A percentile compares a stretch with the other conserved stretches of the same genome.
Evolutionary conservation across 2,113 vertebrate species (phyloP).

Genomic region (Sturnus vulgaris): DNA sequence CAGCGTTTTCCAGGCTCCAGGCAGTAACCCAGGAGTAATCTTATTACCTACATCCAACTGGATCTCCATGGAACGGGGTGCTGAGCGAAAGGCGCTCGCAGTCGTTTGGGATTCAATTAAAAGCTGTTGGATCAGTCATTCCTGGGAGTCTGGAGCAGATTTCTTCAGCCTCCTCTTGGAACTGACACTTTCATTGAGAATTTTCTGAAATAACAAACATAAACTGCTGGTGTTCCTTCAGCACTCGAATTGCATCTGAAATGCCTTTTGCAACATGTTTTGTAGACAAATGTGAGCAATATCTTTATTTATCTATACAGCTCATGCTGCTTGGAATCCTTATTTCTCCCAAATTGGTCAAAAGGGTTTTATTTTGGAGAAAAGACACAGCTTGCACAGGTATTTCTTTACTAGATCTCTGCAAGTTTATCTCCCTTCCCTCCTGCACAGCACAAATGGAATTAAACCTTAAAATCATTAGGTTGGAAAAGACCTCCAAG

Average conservation of each 20-base stretch:
- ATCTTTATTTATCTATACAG: background rate
- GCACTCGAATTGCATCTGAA: background rate
- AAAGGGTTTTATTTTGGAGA: background rate
- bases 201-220: constrained; percentile 51
- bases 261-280: background rate
- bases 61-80: constrained; percentile 60
- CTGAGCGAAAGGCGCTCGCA: constrained; percentile 52
- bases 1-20: constrained; percentile 66
- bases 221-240: constrained; percentile 10
- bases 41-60: constrained; percentile 73
- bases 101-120: constrained; percentile 69
- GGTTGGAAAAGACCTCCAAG: background rate
- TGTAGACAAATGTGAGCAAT: background rate
- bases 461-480: background rate
- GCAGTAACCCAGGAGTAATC: constrained; percentile 79
- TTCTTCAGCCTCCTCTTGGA: constrained; percentile 54
- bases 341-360: background rate
- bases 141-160: constrained; percentile 48
- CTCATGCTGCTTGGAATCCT: background rate
- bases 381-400: background rate
- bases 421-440: background rate
- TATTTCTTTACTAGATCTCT: background rate
- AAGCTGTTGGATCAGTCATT: constrained; percentile 48
- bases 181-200: constrained; percentile 46
- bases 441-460: background rate